Percentiles rank a stretch among this genome's conserved stretches.
Evolutionary conservation across 2,797 vertebrate species (phyloP).

Genomic region (Ptychadena robeensis): DNA sequence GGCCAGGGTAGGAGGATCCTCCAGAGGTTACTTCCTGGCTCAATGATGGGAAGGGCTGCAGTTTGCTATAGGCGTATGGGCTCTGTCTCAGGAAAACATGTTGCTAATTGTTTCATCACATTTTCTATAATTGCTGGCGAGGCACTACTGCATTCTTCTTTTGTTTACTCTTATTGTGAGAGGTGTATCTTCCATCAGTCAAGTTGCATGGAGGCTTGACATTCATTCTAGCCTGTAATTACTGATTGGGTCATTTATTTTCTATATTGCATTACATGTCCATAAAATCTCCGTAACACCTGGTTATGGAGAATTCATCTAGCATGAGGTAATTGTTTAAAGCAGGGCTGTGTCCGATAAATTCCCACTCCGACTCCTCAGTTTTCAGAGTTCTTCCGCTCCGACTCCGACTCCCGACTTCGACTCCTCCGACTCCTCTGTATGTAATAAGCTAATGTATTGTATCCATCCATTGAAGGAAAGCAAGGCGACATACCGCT

Average conservation of each 20-base stretch:
- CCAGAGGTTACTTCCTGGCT: too few relatives aligned
- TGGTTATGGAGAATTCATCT: background rate
- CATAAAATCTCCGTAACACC: background rate
- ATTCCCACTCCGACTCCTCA: too few relatives aligned
- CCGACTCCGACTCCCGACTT: too few relatives aligned
- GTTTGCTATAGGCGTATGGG: background rate
- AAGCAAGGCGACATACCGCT: too few relatives aligned
- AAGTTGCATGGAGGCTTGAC: background rate
- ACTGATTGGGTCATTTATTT: background rate
- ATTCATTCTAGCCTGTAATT: background rate
- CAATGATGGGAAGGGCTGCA: too few relatives aligned
- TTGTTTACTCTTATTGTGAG: background rate
- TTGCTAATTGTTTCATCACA: constrained; percentile 43
- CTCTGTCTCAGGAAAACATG: background rate
- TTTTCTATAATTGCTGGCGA: constrained; percentile 18
- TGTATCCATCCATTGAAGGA: too few relatives aligned
- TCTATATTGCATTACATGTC: background rate
- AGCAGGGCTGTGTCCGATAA: too few relatives aligned
- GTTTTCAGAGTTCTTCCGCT: too few relatives aligned
- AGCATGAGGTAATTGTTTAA: background rate
- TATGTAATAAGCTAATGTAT: too few relatives aligned
- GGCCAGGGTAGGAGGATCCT: too few relatives aligned
- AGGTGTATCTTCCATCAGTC: background rate
- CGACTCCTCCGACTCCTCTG: too few relatives aligned
- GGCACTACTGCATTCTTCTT: background rate